Conservation (phyloP, 2,113 vertebrate genomes). For the Bubo scandiacus region DNA sequence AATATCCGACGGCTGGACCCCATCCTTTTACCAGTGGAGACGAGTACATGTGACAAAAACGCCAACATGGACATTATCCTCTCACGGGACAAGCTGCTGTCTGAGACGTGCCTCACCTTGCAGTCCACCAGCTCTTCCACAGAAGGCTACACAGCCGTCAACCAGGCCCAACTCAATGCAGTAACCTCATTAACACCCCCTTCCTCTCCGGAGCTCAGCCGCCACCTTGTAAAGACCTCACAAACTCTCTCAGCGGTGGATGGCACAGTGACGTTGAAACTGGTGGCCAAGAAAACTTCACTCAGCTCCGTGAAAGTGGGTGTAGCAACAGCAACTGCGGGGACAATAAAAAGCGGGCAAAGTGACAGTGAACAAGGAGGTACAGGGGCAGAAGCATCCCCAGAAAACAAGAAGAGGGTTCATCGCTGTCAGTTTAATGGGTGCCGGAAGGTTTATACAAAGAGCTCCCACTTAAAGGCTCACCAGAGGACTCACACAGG, state of each 20-base stretch:
- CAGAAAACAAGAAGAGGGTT: conserved; percentile 98
- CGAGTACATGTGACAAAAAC: conserved; percentile 76
- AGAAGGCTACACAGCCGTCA: conserved; percentile 81
- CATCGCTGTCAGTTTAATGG: conserved; percentile 98
- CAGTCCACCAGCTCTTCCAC: conserved; percentile 79
- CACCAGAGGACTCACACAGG: conserved; percentile 99
- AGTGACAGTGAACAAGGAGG: conserved; percentile 85
- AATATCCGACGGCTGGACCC: conserved; percentile 81
- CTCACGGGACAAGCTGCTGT: conserved; percentile 82
- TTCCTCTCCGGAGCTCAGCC: conserved; percentile 94
- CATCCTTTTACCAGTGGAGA: conserved; percentile 80
- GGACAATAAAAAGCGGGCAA: conserved; percentile 77
- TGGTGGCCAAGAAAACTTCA: conserved; percentile 92
- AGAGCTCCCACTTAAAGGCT: conserved; percentile 99
- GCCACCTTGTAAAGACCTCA: conserved; percentile 92
- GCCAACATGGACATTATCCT: conserved; percentile 80
- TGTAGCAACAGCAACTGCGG: conserved; percentile 78
- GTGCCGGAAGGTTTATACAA: conserved; percentile 99
- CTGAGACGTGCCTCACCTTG: conserved; percentile 78
- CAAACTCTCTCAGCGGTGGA: conserved; percentile 89
- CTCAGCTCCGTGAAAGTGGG: conserved; percentile 86
- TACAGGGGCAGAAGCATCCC: conserved; percentile 78
- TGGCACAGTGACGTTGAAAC: conserved; percentile 91
- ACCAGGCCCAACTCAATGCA: conserved; percentile 94
- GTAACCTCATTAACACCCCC: conserved; percentile 97